Conservation (phyloP, 2,113 vertebrate genomes). For the Oncorhynchus gorbuscha region DNA sequence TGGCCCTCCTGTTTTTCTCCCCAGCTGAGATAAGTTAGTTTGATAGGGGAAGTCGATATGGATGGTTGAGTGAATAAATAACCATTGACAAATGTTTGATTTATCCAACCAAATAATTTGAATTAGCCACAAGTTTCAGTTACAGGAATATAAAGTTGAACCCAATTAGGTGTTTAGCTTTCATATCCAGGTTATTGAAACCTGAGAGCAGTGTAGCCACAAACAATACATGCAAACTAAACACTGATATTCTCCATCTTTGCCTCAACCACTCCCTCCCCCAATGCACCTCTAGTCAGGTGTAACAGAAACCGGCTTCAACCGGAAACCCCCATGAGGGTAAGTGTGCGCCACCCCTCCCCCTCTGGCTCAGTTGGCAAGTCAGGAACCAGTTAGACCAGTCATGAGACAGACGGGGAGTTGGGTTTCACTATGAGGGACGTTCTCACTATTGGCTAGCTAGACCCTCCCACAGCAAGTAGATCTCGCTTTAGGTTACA, state of each 20-base stretch:
- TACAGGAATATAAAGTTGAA: too few species aligned
- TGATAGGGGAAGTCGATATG: too few species aligned
- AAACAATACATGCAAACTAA: neutral
- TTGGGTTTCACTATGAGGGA: conserved; percentile 50
- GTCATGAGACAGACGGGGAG: conserved; percentile 25
- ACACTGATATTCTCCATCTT: neutral
- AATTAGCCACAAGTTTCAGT: too few species aligned
- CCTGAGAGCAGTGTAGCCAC: neutral
- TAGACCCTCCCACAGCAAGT: conserved; percentile 22
- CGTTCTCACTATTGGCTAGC: conserved; percentile 47
- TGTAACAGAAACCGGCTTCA: conserved; percentile 59
- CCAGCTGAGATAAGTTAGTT: too few species aligned
- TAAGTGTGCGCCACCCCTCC: neutral
- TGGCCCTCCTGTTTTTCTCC: too few species aligned
- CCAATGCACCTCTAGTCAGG: conserved; percentile 47
- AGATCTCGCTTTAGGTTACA: neutral
- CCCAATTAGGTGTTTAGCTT: too few species aligned
- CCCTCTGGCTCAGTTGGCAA: conserved; percentile 3
- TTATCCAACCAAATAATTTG: too few species aligned
- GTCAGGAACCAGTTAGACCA: conserved; percentile 69
- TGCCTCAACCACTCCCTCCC: conserved; percentile 44
- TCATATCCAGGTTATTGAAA: too few species aligned
- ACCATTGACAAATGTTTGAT: too few species aligned
- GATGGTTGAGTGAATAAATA: too few species aligned
- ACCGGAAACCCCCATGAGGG: conserved; percentile 32